Base-by-base conservation (phyloP, 1,140 invertebrate species). In the Heliconius congener region DNA sequence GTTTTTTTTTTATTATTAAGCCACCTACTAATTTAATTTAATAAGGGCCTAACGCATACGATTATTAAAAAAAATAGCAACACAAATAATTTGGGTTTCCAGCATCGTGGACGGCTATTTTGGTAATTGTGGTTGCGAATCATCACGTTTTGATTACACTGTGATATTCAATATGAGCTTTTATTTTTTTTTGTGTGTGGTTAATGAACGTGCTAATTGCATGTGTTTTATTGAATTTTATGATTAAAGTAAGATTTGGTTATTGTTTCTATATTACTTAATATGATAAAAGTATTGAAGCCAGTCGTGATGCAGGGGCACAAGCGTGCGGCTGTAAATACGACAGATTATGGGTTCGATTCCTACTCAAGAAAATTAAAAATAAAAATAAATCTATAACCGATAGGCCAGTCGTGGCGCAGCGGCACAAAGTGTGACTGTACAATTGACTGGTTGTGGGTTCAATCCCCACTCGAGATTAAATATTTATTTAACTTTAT, bases 1-100 rank as follows among this genome's bases (percentile, higher is more conserved):
- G 0, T n/a, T 19, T n/a, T 55, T 55, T 52, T 52, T 52, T 52
- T 52, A 18, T 3, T 16, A 18, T 52, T 9, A 57, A 55, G 13
- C 55, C 19, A 2, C 19, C 5, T 9, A 27, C 57, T 27, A 66
- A 30, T 66, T 66, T 66, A 66, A 30, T 66, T 13, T 66, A 30
- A 66, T 66, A 66, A 66, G 60, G 18, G 13, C 27, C 11, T 66
- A 16, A 66, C 4, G 60, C 60, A 30, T 66, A 30, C 3, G 30
- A 30, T 30, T 30, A 66, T 66, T 6, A 30, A 66, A 66, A 30
- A 23, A 57, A 57, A 27, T 73, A 6, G 23, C 50, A 74, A 55
- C 18, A 74, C 50, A 30, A 34, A 34, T 55, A 34, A 74, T 66
- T 60, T 18, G 73, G 23, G 23, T 66, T 66, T 66, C 55, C 55